These are phyloP conservation scores for Danionella dracula DNA, from an alignment of 2,797 vertebrate species.

Conservation along the genomic window DNA sequence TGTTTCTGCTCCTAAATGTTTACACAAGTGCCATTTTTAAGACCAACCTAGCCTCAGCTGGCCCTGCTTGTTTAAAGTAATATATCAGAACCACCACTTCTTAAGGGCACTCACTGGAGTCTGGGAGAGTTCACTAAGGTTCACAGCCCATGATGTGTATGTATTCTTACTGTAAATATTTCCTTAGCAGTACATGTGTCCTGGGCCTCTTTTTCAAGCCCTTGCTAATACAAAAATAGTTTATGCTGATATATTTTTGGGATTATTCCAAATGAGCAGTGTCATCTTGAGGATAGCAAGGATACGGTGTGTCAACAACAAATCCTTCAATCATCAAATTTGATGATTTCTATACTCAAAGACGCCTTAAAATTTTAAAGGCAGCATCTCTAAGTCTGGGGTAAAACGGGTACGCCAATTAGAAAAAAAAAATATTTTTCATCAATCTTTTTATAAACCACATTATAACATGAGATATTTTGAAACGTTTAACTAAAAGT, in stretches of 20 bases:
- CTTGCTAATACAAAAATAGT: constrained; percentile 22
- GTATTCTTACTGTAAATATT: constrained; percentile 70
- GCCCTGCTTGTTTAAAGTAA: constrained; percentile 61
- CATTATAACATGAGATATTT: no score
- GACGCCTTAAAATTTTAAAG: no score
- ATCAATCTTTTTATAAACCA: no score
- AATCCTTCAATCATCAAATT: no score
- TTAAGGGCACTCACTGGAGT: constrained; percentile 43
- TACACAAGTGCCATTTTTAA: constrained; percentile 48
- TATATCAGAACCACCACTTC: constrained; percentile 59
- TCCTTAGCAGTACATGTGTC: constrained; percentile 63
- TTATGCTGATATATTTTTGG: constrained; percentile 33
- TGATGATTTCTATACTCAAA: no score
- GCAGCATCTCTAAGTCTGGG: no score
- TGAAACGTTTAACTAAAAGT: no score
- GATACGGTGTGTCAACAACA: not conserved
- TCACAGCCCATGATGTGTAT: constrained; percentile 46
- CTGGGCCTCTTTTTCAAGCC: constrained; percentile 46
- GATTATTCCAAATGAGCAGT: constrained; percentile 1
- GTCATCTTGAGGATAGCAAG: constrained; percentile 19
- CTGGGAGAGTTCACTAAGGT: constrained; percentile 36
- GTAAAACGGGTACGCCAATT: no score
- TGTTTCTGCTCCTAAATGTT: constrained; percentile 24
- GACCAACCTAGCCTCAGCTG: constrained; percentile 50
- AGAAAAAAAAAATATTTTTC: no score